Percentiles rank a stretch among this genome's conserved stretches.
These are phyloP conservation scores for Halocaridina rubra DNA, from an alignment of 2,888 invertebrate species.

Conservation along the genomic window DNA sequence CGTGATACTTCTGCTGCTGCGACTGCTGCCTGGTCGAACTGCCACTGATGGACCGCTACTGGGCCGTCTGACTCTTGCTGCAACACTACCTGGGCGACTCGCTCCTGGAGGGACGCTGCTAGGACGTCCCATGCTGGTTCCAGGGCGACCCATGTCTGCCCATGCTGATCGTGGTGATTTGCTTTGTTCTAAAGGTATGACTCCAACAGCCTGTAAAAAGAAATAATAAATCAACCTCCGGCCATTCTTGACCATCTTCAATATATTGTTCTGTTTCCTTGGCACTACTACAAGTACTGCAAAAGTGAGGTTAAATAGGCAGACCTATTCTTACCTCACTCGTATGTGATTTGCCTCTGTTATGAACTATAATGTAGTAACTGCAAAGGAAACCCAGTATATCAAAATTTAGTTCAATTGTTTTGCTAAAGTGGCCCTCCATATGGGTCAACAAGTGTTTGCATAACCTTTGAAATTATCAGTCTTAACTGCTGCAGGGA, in stretches of 20 bases:
- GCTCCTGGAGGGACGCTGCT: constrained; percentile 3
- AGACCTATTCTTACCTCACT: background rate
- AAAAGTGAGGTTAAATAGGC: background rate
- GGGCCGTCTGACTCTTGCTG: constrained; percentile 12
- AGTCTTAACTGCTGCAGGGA: too few species aligned
- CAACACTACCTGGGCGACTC: constrained; percentile 10
- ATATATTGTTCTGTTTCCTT: background rate
- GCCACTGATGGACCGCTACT: background rate
- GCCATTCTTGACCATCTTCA: background rate
- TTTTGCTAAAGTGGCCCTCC: too few species aligned
- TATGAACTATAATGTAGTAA: too few species aligned
- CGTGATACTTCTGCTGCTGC: constrained; percentile 51
- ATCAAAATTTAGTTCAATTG: too few species aligned
- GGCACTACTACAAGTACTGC: background rate
- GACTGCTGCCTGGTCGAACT: constrained; percentile 36
- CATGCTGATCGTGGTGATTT: constrained; percentile 43
- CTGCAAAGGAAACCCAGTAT: too few species aligned
- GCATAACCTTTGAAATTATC: too few species aligned
- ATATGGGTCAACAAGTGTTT: too few species aligned
- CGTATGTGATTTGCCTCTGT: background rate
- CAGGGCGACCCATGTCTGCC: constrained; percentile 21
- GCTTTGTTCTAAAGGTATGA: constrained; percentile 36
- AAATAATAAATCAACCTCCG: background rate
- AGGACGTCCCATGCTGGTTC: background rate
- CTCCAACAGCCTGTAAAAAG: constrained; percentile 29